Evolutionary conservation across 2,113 vertebrate genomes (phyloP).

Genomic region (Meriones unguiculatus): DNA sequence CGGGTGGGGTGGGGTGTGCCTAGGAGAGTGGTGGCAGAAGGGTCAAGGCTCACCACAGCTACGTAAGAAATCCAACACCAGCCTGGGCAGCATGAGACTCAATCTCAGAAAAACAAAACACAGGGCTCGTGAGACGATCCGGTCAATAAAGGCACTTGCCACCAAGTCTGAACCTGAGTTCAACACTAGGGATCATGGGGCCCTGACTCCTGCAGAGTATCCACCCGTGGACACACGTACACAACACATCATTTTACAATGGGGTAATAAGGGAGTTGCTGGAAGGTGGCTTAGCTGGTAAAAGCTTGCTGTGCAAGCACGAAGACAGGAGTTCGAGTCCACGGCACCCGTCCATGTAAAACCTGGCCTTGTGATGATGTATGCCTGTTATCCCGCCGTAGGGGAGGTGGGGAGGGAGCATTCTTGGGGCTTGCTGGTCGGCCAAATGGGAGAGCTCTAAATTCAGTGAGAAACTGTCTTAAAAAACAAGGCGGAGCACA

Average conservation of each 20-base stretch:
- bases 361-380: neutral
- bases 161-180: neutral
- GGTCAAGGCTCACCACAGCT: neutral
- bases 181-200: neutral
- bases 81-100: neutral
- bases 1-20: neutral
- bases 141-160: neutral
- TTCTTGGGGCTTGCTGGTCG: neutral
- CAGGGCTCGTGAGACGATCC: neutral
- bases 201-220: neutral
- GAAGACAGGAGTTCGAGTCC: neutral
- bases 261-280: neutral
- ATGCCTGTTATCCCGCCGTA: neutral
- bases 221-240: neutral
- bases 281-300: neutral
- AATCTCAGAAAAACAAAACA: neutral
- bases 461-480: neutral
- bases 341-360: neutral
- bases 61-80: neutral
- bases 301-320: neutral
- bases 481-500: no score
- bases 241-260: neutral
- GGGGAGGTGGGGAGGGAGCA: neutral
- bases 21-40: neutral
- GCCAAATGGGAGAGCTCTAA: neutral